phyloP scores from a whole-genome alignment of 2,888 invertebrate species.

The Sarcophaga variegata region DNA sequence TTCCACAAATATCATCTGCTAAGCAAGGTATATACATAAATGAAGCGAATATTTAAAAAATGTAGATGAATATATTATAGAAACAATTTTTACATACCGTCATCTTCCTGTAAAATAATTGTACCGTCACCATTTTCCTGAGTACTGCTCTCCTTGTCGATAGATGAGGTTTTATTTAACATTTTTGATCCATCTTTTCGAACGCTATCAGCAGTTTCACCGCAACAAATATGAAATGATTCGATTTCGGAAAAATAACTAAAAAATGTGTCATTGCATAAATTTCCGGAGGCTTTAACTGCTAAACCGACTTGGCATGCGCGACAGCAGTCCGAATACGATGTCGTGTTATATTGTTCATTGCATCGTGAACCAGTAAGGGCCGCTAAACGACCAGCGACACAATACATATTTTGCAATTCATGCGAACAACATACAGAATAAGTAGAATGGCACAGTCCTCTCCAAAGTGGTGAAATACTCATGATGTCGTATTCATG shows the following conservation, averaged over 20 bases:
- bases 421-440: slow-evolving; percentile 85
- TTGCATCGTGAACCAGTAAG: slow-evolving; percentile 77
- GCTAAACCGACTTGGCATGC: slow-evolving; percentile 86
- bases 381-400: slow-evolving; percentile 78
- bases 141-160: slow-evolving; percentile 12
- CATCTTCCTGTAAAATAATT: slow-evolving; percentile 73
- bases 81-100: slow-evolving; percentile 71
- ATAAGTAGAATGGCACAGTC: slow-evolving; percentile 85
- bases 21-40: background rate
- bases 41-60: too few species aligned
- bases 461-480: slow-evolving; percentile 84
- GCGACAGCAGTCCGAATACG: slow-evolving; percentile 84
- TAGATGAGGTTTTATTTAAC: background rate
- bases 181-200: background rate
- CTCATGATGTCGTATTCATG: slow-evolving; percentile 83
- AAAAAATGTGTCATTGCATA: slow-evolving; percentile 83
- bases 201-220: slow-evolving; percentile 63
- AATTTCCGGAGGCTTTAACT: slow-evolving; percentile 83
- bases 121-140: slow-evolving; percentile 70
- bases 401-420: slow-evolving; percentile 80
- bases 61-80: too few species aligned
- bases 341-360: slow-evolving; percentile 73
- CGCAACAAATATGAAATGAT: slow-evolving; percentile 85
- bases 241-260: slow-evolving; percentile 82
- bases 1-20: slow-evolving; percentile 84